Conservation (phyloP, 2,113 vertebrate species). For the Phrynosoma platyrhinos region DNA sequence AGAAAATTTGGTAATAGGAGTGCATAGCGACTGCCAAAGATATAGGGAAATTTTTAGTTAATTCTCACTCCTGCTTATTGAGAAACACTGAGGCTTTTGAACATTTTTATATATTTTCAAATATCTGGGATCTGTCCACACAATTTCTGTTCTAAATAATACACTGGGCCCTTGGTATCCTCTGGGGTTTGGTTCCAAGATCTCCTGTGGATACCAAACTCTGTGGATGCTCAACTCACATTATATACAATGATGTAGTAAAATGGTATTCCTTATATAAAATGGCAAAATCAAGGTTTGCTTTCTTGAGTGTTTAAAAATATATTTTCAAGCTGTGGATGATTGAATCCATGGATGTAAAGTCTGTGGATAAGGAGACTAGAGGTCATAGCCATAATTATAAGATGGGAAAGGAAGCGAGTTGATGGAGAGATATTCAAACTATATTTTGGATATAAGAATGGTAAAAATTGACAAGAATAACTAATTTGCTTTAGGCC, state of each 20-base stretch:
- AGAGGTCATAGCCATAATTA: neutral
- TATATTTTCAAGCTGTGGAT: too few species aligned
- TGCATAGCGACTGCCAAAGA: neutral
- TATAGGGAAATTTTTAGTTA: neutral
- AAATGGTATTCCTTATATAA: too few species aligned
- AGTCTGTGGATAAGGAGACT: neutral
- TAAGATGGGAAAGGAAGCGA: accelerated
- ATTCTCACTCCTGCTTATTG: neutral
- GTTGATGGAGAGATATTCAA: neutral
- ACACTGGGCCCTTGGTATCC: too few species aligned
- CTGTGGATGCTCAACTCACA: too few species aligned
- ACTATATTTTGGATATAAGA: neutral
- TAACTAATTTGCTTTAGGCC: slow-evolving; percentile 55
- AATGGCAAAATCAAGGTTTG: too few species aligned
- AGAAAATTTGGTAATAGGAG: neutral
- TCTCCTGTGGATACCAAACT: too few species aligned
- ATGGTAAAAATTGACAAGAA: neutral
- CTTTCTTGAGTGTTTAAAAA: too few species aligned
- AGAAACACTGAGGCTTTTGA: neutral
- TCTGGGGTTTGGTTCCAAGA: too few species aligned
- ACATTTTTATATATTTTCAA: neutral
- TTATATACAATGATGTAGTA: too few species aligned
- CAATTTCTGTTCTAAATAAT: neutral
- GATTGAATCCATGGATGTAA: too few species aligned
- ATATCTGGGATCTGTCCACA: neutral